A percentile compares a stretch with the other conserved stretches of the same genome.
Evolutionary conservation across 2,888 invertebrate genomes (phyloP).

Genomic region (Allolobophora icterica): DNA sequence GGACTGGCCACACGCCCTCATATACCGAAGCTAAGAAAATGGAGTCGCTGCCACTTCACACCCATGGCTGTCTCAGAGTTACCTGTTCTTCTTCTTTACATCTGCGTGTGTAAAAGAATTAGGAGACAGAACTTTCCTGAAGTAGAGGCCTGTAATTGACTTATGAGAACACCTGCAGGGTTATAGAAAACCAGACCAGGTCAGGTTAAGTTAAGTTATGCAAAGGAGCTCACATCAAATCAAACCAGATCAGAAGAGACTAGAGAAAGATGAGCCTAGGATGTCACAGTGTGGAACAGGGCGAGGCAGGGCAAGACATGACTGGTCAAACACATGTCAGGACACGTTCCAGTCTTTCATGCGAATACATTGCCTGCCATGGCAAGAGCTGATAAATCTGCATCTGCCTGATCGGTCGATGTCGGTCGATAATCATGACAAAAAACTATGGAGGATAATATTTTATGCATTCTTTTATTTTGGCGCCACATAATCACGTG

Average conservation of each 20-base stretch:
- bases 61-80: too few species aligned
- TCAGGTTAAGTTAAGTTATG: too few species aligned
- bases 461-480: constrained; percentile 17
- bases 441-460: background rate
- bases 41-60: too few species aligned
- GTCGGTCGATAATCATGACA: background rate
- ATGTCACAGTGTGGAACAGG: too few species aligned
- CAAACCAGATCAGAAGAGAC: too few species aligned
- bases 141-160: too few species aligned
- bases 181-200: background rate
- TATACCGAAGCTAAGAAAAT: too few species aligned
- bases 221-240: too few species aligned
- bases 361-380: background rate
- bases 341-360: background rate
- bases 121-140: background rate
- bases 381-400: background rate
- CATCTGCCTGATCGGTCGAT: background rate
- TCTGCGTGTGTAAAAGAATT: background rate
- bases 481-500: background rate
- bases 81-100: too few species aligned
- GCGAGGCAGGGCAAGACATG: background rate
- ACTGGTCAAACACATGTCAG: background rate
- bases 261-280: too few species aligned
- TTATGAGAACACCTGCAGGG: background rate
- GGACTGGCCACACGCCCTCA: too few species aligned